Percentiles rank a stretch among this genome's conserved stretches.
These are phyloP conservation scores for Allacma fusca DNA, from an alignment of 2,888 invertebrate species.

Conservation along the genomic window DNA sequence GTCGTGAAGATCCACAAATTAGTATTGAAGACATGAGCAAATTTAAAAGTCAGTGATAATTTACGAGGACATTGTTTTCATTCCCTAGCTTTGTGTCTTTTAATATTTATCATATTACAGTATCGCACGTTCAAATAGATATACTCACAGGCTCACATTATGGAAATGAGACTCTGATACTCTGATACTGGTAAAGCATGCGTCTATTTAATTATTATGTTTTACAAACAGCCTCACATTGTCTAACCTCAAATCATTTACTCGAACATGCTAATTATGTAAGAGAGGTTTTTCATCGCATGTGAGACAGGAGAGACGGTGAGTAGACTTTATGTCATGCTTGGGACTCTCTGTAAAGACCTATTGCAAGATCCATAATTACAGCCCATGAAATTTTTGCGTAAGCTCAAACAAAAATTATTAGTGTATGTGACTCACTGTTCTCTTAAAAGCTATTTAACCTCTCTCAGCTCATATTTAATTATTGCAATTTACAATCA, in stretches of 20 bases:
- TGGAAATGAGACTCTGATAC: not conserved
- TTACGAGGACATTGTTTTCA: not conserved
- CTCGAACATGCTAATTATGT: slow-evolving; percentile 8
- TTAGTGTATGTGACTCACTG: not conserved
- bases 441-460: not conserved
- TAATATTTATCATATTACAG: not conserved
- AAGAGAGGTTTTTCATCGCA: slow-evolving; percentile 1
- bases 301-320: not conserved
- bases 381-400: not conserved
- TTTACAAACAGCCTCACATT: not conserved
- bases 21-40: slow-evolving; percentile 8
- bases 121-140: too few relatives aligned
- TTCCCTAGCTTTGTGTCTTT: not conserved
- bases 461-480: not conserved
- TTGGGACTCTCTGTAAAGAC: not conserved
- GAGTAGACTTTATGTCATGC: not conserved
- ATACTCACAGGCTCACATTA: not conserved
- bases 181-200: not conserved
- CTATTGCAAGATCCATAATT: not conserved
- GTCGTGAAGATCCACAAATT: not conserved
- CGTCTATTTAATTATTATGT: not conserved
- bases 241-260: slow-evolving; percentile 7
- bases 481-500: slow-evolving; percentile 1
- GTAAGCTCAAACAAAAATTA: not conserved
- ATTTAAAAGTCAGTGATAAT: slow-evolving; percentile 1